phyloP scores from a whole-genome alignment of 2,113 vertebrate species.

The Echinops telfairi region DNA sequence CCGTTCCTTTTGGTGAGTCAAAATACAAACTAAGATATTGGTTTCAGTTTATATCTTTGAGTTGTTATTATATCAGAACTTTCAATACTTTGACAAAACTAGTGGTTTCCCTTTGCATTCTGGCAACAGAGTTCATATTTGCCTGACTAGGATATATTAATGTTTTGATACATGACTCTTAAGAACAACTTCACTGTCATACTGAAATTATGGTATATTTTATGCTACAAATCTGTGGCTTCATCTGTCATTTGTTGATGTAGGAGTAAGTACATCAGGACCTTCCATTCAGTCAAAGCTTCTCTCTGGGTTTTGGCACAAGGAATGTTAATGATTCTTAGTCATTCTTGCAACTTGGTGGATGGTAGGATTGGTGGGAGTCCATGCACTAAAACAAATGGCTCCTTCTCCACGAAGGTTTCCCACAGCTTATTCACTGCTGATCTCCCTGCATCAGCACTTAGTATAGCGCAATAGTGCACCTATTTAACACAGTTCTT shows the following conservation, averaged over 20 bases:
- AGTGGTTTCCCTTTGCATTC: no score
- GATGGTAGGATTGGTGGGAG: not conserved
- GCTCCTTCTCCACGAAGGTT: not conserved
- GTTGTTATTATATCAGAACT: not conserved
- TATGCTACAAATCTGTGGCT: not conserved
- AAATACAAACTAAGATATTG: not conserved
- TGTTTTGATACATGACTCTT: slow-evolving; percentile 46
- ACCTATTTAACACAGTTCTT: not conserved
- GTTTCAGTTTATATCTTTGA: not conserved
- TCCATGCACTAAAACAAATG: not conserved
- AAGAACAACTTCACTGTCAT: slow-evolving; percentile 34
- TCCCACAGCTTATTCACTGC: not conserved
- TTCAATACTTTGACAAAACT: not conserved
- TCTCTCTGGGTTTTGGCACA: not conserved
- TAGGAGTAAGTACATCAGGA: not conserved
- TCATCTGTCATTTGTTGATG: not conserved
- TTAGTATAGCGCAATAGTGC: not conserved
- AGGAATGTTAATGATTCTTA: not conserved
- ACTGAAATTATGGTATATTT: slow-evolving; percentile 35
- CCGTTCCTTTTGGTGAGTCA: not conserved
- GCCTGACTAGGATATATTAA: slow-evolving; percentile 48
- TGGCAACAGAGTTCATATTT: not conserved
- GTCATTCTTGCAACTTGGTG: slow-evolving; percentile 4
- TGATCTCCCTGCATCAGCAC: no score
- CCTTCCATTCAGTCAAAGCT: not conserved